Evolutionary conservation across 1,140 invertebrate species (phyloP).

Genomic region (Brachionus asplanchnoidis): DNA sequence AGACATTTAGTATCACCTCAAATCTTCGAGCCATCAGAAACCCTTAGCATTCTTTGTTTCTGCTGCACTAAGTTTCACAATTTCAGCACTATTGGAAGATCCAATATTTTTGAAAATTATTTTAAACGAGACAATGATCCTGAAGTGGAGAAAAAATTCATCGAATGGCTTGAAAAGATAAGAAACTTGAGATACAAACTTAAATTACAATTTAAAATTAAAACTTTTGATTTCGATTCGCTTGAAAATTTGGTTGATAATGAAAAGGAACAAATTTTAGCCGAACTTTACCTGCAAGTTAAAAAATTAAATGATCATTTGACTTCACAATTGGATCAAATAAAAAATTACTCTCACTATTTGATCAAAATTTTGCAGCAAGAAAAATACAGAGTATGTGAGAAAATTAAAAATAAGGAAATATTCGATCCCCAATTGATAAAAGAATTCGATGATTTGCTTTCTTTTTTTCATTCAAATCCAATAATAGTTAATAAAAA

Average conservation of each 20-base stretch:
- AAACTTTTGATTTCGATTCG: background rate
- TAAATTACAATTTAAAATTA: background rate
- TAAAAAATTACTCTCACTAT: background rate
- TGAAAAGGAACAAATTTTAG: background rate
- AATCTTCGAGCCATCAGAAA: background rate
- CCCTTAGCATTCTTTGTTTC: background rate
- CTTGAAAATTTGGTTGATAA: background rate
- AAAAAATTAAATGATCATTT: background rate
- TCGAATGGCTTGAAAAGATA: background rate
- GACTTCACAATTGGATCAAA: background rate
- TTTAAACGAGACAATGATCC: background rate
- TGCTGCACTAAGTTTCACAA: background rate
- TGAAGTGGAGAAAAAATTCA: background rate
- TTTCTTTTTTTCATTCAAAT: background rate
- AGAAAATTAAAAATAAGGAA: background rate
- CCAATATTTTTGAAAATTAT: background rate
- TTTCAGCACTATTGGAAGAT: background rate
- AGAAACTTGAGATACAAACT: background rate
- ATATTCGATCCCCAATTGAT: background rate
- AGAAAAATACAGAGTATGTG: background rate
- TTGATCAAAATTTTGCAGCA: background rate
- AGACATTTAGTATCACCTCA: background rate
- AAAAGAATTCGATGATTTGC: constrained; percentile 3
- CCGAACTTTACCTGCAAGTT: background rate
- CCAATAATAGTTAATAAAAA: constrained; percentile 5